These are phyloP conservation scores for Syndactyla subalaris DNA, from an alignment of 2,797 vertebrate genomes.

Conservation along the genomic window DNA sequence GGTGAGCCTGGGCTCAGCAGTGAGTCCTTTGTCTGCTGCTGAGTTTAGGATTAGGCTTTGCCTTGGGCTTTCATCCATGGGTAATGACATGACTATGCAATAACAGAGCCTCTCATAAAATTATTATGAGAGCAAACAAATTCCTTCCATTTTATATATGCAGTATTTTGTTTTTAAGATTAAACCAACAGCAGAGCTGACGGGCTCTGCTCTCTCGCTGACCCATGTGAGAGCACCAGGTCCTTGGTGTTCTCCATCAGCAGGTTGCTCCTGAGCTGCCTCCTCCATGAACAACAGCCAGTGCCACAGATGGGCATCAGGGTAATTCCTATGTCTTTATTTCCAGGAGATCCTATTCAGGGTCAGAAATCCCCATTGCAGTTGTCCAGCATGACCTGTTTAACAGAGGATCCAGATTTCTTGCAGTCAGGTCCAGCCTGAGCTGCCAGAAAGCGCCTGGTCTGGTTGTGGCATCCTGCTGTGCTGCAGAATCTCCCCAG, in stretches of 20 bases:
- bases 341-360: not conserved
- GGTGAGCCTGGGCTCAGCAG: fast-evolving
- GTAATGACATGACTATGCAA: not conserved
- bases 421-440: not conserved
- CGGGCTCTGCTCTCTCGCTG: not conserved
- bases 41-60: not conserved
- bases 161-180: not conserved
- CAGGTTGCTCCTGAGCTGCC: not conserved
- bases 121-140: slow-evolving; percentile 44
- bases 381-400: fast-evolving
- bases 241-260: not conserved
- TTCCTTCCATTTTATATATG: slow-evolving; percentile 40
- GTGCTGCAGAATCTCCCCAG: not conserved
- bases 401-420: not conserved
- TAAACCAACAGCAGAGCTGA: not conserved
- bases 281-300: not conserved
- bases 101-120: slow-evolving; percentile 25
- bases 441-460: fast-evolving
- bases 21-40: fast-evolving
- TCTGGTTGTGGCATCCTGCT: not conserved
- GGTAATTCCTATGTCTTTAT: not conserved
- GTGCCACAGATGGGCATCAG: not conserved
- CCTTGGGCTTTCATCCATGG: not conserved
- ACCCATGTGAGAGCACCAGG: not conserved
- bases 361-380: not conserved